Conservation (phyloP, 2,113 vertebrate species). For the Oryzias melastigma region DNA sequence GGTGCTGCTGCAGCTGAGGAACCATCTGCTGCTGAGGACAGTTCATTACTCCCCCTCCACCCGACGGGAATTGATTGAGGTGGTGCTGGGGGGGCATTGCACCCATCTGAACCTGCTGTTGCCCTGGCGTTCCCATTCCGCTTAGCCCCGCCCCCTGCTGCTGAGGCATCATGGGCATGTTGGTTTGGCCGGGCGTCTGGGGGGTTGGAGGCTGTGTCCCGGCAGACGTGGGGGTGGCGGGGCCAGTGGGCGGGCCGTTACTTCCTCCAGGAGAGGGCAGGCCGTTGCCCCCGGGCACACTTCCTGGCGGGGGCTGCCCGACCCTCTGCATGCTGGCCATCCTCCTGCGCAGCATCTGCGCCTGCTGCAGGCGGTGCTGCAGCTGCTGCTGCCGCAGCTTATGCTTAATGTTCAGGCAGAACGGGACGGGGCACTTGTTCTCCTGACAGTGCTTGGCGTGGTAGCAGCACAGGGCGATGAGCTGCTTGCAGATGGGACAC, state of each 20-base stretch:
- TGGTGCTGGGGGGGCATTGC: conserved; percentile 64
- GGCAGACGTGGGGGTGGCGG: conserved; percentile 87
- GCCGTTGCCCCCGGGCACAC: conserved; percentile 72
- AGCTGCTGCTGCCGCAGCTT: conserved; percentile 98
- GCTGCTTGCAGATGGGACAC: conserved; percentile 97
- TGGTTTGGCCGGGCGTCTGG: conserved; percentile 82
- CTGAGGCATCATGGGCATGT: conserved; percentile 63
- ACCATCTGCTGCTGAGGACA: conserved; percentile 74
- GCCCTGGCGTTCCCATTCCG: conserved; percentile 47
- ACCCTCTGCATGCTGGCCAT: conserved; percentile 97
- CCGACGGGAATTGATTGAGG: conserved; percentile 71
- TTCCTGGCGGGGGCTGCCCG: conserved; percentile 73
- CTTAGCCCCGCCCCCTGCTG: conserved; percentile 63
- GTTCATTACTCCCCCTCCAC: conserved; percentile 71
- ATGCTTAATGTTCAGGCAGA: conserved; percentile 98
- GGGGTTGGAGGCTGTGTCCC: conserved; percentile 89
- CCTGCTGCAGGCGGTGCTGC: conserved; percentile 95
- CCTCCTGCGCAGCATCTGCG: conserved; percentile 93
- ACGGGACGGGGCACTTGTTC: conserved; percentile 98
- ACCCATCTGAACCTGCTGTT: conserved; percentile 71
- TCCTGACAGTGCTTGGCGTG: conserved; percentile 99
- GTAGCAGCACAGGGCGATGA: conserved; percentile 96
- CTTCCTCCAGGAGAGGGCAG: conserved; percentile 72
- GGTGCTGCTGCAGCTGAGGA: conserved; percentile 84
- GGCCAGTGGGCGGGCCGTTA: conserved; percentile 72